These are phyloP conservation scores for Malurus melanocephalus DNA, from an alignment of 2,113 vertebrate species.

Conservation along the genomic window DNA sequence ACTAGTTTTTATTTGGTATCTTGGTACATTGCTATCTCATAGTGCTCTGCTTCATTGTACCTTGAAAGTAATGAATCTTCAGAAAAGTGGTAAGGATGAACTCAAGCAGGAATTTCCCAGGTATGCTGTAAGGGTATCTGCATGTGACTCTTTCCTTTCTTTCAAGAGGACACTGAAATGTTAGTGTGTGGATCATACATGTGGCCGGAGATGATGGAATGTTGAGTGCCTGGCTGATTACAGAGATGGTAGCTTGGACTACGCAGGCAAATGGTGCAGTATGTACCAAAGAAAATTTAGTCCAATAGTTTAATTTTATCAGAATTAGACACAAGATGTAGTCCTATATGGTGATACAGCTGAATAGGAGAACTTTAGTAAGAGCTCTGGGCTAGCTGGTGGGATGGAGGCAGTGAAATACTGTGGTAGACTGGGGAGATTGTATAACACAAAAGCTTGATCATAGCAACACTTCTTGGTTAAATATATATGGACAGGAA, in stretches of 20 bases:
- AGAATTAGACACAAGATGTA: not conserved
- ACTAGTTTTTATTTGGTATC: not conserved
- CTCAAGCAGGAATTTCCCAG: not conserved
- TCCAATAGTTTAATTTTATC: not conserved
- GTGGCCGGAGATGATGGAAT: not conserved
- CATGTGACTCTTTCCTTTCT: not conserved
- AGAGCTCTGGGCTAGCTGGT: not conserved
- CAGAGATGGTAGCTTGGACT: not conserved
- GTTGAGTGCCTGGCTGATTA: not conserved
- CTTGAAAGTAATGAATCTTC: conserved; percentile 1
- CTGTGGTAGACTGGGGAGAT: not conserved
- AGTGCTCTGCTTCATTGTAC: not conserved
- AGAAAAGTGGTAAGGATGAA: not conserved
- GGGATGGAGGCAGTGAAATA: not conserved
- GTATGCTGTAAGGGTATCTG: not conserved
- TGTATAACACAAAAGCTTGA: not conserved
- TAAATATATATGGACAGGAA: not conserved
- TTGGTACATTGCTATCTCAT: not conserved
- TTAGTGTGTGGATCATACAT: not conserved
- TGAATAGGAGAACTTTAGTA: not conserved
- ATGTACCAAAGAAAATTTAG: not conserved
- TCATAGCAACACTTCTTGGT: not conserved
- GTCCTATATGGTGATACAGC: not conserved
- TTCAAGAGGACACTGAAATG: not conserved
- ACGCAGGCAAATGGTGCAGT: not conserved